Evolutionary conservation across 2,888 invertebrate genomes (phyloP), one percentile per base, ranked within the genome.

Genomic region (Rhamnusium bicolor): DNA sequence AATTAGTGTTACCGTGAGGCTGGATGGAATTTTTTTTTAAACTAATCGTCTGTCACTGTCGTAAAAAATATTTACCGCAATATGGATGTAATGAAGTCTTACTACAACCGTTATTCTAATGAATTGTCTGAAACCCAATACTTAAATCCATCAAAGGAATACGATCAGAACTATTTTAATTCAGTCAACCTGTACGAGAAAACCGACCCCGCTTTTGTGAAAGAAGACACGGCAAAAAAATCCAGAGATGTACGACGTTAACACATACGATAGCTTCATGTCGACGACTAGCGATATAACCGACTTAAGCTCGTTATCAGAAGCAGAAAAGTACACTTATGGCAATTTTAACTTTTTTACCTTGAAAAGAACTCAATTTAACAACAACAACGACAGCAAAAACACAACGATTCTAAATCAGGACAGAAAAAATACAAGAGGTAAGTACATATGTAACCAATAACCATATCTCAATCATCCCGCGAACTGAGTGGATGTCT

Each of bases 1-100:
- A 62, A 62, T 47, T 47, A 62, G 61, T 62, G 61, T 1, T 16
- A 29, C 1, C 53, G 53, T 12, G 8, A 10, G 24, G 19, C 24
- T 19, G n/a, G n/a, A 10, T 10, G 10, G 21, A 24, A 53, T 21
- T 0, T 10, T n/a, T n/a, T n/a, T n/a, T n/a, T n/a, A 5, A 16
- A 65, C n/a, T n/a, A 40, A 40, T 40, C 40, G 40, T n/a, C 40
- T 40, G 40, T 40, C n/a, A 40, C 3, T 40, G 40, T 29, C 12
- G 14, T 16, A 7, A 21, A 12, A 58, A 24, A 21, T 60, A 18
- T 62, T 47, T n/a, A n/a, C 24, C 12, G 21, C 62, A 47, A 18
- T 1, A 86, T 85, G 85, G 84, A 85, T 69, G 76, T 86, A 63
- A 84, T 86, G 82, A 86, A 86, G 77, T 74, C 84, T 1, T 85